Conservation (phyloP, 2,888 invertebrate genomes). For the Cheilosia grossa region DNA sequence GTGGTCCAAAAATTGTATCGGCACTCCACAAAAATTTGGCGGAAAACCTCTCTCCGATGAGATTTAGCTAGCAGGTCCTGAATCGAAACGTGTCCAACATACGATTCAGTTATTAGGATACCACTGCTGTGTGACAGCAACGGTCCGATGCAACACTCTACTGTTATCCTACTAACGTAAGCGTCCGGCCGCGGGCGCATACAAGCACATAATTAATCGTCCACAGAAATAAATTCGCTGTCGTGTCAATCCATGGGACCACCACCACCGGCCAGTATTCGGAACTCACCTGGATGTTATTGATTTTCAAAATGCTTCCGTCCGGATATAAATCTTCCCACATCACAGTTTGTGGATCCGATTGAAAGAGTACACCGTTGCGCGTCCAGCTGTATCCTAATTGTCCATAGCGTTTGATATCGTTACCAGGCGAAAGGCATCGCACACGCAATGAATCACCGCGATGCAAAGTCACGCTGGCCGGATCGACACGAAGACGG, state of each 20-base stretch:
- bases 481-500: constrained; percentile 86
- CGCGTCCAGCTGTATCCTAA: constrained; percentile 94
- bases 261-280: not conserved
- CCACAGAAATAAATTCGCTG: constrained; percentile 53
- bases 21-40: constrained; percentile 9
- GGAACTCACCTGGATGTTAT: constrained; percentile 88
- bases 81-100: constrained; percentile 30
- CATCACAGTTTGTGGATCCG: constrained; percentile 89
- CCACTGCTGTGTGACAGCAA: not conserved
- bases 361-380: constrained; percentile 89
- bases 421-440: constrained; percentile 88
- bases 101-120: constrained; percentile 20
- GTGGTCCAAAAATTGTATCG: constrained; percentile 20
- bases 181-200: not conserved
- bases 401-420: constrained; percentile 85
- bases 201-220: constrained; percentile 62
- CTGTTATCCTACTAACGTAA: constrained; percentile 5
- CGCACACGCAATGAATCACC: constrained; percentile 82
- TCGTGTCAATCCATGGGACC: constrained; percentile 31
- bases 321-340: constrained; percentile 94
- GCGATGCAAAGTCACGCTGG: constrained; percentile 87
- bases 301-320: constrained; percentile 91
- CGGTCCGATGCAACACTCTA: constrained; percentile 14
- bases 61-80: constrained; percentile 17
- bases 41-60: not conserved